Percentiles rank a stretch among this genome's conserved stretches.
Evolutionary conservation across 2,888 invertebrate genomes (phyloP).

Genomic region (Drosophila anomalata): DNA sequence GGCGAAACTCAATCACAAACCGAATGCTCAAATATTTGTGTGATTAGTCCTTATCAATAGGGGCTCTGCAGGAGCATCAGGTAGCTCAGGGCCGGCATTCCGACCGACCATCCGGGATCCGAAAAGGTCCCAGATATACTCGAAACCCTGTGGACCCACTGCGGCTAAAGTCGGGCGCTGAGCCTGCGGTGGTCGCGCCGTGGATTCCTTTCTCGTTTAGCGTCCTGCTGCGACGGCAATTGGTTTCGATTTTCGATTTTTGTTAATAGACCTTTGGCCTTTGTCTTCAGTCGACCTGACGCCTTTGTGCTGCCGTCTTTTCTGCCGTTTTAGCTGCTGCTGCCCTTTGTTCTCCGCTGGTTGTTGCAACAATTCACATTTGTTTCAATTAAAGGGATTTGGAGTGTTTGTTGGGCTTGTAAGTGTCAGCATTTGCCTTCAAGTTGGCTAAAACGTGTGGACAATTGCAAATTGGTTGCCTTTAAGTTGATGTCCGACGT

Average conservation of each 20-base stretch:
- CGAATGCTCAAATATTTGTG: constrained; percentile 82
- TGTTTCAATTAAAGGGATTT: constrained; percentile 79
- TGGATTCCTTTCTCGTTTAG: constrained; percentile 71
- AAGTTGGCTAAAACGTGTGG: constrained; percentile 60
- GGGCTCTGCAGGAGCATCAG: constrained; percentile 44
- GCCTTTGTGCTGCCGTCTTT: constrained; percentile 64
- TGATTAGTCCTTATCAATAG: constrained; percentile 81
- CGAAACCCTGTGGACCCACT: constrained; percentile 56
- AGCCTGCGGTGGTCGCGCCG: constrained; percentile 55
- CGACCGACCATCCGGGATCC: not conserved
- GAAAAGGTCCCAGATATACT: constrained; percentile 19
- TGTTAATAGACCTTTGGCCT: constrained; percentile 60
- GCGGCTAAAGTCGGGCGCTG: constrained; percentile 72
- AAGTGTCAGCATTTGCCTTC: constrained; percentile 53
- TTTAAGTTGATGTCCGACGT: not conserved
- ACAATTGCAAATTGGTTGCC: constrained; percentile 53
- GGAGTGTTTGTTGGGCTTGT: constrained; percentile 32
- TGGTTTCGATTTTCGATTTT: constrained; percentile 63
- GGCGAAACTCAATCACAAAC: constrained; percentile 67
- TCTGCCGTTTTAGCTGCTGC: constrained; percentile 21
- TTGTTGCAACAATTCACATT: constrained; percentile 60
- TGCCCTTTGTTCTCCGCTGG: constrained; percentile 44
- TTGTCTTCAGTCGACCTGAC: constrained; percentile 80
- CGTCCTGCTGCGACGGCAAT: constrained; percentile 75
- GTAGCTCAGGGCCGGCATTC: constrained; percentile 25